phyloP scores from a whole-genome alignment of 2,113 vertebrate species.

The human region GRCh38 chr11:40605001-40605500 shows the following conservation, averaged over 20 bases:
- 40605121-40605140: background rate
- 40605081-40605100: background rate
- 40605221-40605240: background rate
- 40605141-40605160: background rate
- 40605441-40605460: background rate
- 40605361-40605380: background rate
- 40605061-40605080: background rate
- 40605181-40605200: background rate
- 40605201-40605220: background rate
- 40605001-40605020: background rate
- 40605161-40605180: background rate
- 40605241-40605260: background rate
- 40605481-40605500: background rate
- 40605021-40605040: background rate
- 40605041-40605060: background rate
- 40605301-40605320: background rate
- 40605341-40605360: background rate
- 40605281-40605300: background rate
- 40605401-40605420: background rate
- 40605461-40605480: no score
- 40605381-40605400: background rate
- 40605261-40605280: background rate
- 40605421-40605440: background rate
- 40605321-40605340: background rate
- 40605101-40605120: background rate